Conservation (phyloP, 2,113 vertebrate genomes). For the Marcusenius ussheri region DNA sequence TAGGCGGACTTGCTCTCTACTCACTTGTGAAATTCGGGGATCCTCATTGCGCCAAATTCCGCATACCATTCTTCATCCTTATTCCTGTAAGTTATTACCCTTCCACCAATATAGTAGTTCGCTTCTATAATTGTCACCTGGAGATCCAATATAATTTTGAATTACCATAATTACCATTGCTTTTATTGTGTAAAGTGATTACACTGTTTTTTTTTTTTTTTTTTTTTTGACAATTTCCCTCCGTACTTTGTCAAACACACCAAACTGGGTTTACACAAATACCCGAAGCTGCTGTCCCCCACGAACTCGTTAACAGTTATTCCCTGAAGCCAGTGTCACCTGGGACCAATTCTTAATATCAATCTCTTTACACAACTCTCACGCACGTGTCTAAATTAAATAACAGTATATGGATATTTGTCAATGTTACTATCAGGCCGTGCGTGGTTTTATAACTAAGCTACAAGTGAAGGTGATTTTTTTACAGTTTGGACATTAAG, state of each 20-base stretch:
- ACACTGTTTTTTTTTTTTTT: neutral
- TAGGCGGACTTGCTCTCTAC: neutral
- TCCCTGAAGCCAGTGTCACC: neutral
- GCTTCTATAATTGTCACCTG: conserved; percentile 76
- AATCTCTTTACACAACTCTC: neutral
- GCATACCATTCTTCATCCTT: conserved; percentile 65
- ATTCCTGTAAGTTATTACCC: conserved; percentile 68
- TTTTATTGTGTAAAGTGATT: neutral
- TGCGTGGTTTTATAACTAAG: neutral
- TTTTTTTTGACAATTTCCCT: neutral
- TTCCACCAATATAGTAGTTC: conserved; percentile 62
- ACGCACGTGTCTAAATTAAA: neutral
- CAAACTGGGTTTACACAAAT: neutral
- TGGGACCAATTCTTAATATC: neutral
- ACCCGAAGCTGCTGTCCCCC: neutral
- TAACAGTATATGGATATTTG: neutral
- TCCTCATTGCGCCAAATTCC: conserved; percentile 76
- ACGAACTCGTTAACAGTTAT: neutral
- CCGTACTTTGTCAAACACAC: neutral
- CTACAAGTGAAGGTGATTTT: neutral
- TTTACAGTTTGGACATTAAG: neutral
- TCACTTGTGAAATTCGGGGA: conserved; percentile 69
- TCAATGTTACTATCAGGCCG: neutral
- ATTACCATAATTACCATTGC: neutral
- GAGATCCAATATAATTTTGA: neutral